Conservation (phyloP, 2,113 vertebrate genomes). For the Rhegmatorhina hoffmannsi region DNA sequence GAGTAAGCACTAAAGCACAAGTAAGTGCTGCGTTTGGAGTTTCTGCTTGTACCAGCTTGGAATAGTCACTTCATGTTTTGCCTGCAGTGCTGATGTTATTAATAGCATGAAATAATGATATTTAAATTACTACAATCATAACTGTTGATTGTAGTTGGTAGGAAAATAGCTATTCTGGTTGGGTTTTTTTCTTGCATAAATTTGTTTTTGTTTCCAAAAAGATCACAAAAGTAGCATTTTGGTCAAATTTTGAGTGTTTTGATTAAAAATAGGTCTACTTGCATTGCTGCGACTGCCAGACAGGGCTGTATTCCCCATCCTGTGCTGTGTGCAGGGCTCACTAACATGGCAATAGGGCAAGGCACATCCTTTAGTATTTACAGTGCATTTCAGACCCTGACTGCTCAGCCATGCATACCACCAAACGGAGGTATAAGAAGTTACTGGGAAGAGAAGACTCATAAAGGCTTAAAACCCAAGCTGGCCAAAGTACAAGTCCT, state of each 20-base stretch:
- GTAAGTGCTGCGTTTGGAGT: neutral
- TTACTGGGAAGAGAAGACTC: neutral
- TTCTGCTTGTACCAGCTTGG: neutral
- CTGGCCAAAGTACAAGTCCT: neutral
- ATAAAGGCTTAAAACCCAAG: neutral
- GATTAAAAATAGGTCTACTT: neutral
- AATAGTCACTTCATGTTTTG: neutral
- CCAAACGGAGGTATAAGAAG: neutral
- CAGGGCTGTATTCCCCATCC: neutral
- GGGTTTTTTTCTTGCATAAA: neutral
- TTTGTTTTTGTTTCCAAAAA: neutral
- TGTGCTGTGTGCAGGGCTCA: neutral
- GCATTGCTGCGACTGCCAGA: neutral
- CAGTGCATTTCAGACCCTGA: neutral
- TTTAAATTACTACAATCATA: neutral
- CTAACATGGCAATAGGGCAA: neutral
- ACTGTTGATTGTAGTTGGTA: neutral
- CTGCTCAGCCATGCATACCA: neutral
- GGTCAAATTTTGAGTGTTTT: neutral
- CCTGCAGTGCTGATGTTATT: neutral
- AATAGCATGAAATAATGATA: neutral
- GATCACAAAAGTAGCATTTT: neutral
- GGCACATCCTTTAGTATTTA: neutral
- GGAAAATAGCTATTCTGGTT: neutral
- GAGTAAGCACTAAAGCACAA: neutral